A percentile compares a stretch with the other conserved stretches of the same genome.
These are phyloP conservation scores for Gymnocephalus cernua DNA, from an alignment of 2,113 vertebrate genomes.

Conservation along the genomic window DNA sequence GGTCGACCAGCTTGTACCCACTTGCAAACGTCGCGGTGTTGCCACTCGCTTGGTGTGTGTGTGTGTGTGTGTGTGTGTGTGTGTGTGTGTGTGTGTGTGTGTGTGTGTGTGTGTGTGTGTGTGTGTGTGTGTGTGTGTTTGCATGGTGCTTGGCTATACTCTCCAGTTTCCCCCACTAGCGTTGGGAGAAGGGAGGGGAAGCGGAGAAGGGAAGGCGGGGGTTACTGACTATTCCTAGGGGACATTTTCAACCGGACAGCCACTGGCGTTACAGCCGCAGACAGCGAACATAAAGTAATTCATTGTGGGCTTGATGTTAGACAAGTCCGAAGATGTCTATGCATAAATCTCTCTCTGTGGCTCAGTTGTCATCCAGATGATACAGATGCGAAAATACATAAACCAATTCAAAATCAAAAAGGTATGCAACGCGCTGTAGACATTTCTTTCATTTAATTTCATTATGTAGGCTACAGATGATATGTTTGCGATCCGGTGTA, in stretches of 20 bases:
- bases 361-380: constrained; percentile 32
- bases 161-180: constrained; percentile 38
- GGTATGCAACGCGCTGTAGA: background rate
- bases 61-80: constrained; percentile 40
- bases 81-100: constrained; percentile 28
- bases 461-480: constrained; percentile 49
- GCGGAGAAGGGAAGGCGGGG: constrained; percentile 3
- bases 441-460: background rate
- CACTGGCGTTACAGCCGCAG: constrained; percentile 53
- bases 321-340: constrained; percentile 35
- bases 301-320: constrained; percentile 35
- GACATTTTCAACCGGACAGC: constrained; percentile 74
- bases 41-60: constrained; percentile 43
- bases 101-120: constrained; percentile 26
- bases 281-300: constrained; percentile 53
- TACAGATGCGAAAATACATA: constrained; percentile 44
- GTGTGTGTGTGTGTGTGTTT: constrained; percentile 43
- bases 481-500: constrained; percentile 48
- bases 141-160: constrained; percentile 51
- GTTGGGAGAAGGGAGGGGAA: constrained; percentile 14
- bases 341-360: constrained; percentile 1
- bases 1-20: constrained; percentile 76
- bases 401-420: constrained; percentile 23
- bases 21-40: constrained; percentile 61
- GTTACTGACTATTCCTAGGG: constrained; percentile 64